phyloP scores from a whole-genome alignment of 2,797 vertebrate genomes.

The Crax fasciolata region DNA sequence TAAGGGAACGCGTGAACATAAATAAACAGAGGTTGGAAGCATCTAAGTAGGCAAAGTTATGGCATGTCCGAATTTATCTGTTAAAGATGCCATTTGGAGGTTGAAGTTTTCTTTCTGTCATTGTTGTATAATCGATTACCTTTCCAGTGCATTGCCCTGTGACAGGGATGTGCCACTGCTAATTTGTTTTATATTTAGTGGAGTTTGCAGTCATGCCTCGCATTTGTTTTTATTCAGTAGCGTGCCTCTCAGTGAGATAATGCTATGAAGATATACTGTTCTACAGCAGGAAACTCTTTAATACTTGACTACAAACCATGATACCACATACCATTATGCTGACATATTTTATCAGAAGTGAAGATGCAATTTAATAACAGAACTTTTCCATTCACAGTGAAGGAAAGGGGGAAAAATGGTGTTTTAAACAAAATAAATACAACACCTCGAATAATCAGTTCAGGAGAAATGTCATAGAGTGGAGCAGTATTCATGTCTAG shows the following conservation, averaged over 20 bases:
- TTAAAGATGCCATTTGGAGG: slow-evolving; percentile 18
- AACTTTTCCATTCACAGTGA: background rate
- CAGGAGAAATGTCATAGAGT: slow-evolving; percentile 15
- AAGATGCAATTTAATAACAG: slow-evolving; percentile 29
- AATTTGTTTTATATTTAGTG: slow-evolving; percentile 55
- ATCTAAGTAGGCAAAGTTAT: background rate
- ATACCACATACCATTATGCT: background rate
- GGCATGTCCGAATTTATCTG: background rate
- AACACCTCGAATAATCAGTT: slow-evolving; percentile 12
- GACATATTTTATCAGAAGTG: slow-evolving; percentile 26
- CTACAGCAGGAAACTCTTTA: slow-evolving; percentile 21
- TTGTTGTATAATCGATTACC: slow-evolving; percentile 39
- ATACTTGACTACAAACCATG: background rate
- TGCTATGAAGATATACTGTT: background rate
- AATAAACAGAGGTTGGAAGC: background rate
- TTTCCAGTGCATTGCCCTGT: slow-evolving; percentile 23
- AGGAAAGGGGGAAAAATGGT: background rate
- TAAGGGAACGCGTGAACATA: background rate
- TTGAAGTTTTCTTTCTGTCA: slow-evolving; percentile 35
- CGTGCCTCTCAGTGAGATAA: background rate
- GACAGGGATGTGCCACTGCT: background rate
- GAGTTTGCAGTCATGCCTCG: background rate
- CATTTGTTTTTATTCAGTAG: background rate
- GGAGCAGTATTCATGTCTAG: slow-evolving; percentile 10
- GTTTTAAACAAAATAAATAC: background rate